phyloP scores from a whole-genome alignment of 2,113 vertebrate genomes.

The Sylvicapra grimmia region DNA sequence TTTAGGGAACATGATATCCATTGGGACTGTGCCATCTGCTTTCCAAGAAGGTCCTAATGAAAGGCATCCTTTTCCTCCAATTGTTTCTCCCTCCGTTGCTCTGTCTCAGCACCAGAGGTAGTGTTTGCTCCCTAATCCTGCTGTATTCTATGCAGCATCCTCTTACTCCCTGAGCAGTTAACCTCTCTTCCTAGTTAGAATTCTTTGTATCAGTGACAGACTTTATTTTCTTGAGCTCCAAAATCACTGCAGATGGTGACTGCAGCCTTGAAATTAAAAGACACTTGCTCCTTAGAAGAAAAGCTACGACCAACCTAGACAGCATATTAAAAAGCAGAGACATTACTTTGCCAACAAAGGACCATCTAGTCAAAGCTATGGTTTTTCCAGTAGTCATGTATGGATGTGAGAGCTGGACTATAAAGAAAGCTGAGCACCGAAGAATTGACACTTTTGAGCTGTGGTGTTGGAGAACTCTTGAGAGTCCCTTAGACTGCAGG shows the following conservation, averaged over 20 bases:
- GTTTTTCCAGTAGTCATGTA: background rate
- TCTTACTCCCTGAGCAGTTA: background rate
- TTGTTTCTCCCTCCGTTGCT: accelerated
- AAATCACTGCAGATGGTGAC: background rate
- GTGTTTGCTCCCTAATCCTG: background rate
- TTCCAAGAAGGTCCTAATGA: background rate
- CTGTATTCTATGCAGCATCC: background rate
- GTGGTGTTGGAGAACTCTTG: background rate
- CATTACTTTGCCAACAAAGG: background rate
- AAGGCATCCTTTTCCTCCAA: accelerated
- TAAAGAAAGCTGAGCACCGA: background rate
- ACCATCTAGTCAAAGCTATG: background rate
- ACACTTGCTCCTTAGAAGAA: background rate
- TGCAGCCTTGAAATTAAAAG: background rate
- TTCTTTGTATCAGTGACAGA: background rate
- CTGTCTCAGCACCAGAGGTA: accelerated
- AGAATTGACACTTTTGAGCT: background rate
- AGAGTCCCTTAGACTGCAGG: background rate
- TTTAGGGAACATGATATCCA: background rate
- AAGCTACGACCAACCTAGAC: background rate
- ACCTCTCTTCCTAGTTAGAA: background rate
- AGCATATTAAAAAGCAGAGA: background rate
- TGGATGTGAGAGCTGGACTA: background rate
- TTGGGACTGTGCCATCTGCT: accelerated
- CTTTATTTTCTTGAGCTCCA: background rate